These are phyloP conservation scores for Micropterix aruncella DNA, from an alignment of 2,888 invertebrate species.

Conservation along the genomic window DNA sequence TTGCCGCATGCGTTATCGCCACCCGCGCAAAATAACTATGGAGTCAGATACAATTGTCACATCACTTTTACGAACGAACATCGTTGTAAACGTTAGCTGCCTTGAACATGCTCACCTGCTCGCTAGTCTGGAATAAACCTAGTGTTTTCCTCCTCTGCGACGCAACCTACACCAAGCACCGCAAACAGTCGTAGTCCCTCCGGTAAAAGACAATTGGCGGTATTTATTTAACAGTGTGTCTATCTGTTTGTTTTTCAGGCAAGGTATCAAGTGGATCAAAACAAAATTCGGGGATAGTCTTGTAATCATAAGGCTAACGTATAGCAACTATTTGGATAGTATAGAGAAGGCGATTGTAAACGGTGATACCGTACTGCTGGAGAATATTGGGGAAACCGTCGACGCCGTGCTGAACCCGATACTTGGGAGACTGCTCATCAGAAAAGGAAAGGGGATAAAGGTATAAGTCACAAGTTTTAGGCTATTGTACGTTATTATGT, in stretches of 20 bases:
- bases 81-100: too few species aligned
- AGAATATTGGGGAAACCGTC: conserved; percentile 79
- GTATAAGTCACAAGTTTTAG: conserved; percentile 14
- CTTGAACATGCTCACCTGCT: too few species aligned
- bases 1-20: too few species aligned
- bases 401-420: conserved; percentile 87
- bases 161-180: too few species aligned
- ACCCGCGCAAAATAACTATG: too few species aligned
- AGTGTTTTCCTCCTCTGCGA: too few species aligned
- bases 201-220: too few species aligned
- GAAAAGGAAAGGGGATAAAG: conserved; percentile 65
- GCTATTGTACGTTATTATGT: conserved; percentile 1
- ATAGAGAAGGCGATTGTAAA: conserved; percentile 63
- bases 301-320: conserved; percentile 62
- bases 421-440: conserved; percentile 74
- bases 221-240: too few species aligned
- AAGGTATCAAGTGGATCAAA: conserved; percentile 93
- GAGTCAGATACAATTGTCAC: too few species aligned
- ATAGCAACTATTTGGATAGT: conserved; percentile 69
- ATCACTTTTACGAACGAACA: too few species aligned
- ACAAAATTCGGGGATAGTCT: conserved; percentile 63
- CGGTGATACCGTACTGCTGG: conserved; percentile 67
- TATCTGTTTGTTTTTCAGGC: conserved; percentile 24
- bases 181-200: too few species aligned
- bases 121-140: too few species aligned